phyloP scores from a whole-genome alignment of 53 echinoderm and acorn worm genomes.

The Astropecten irregularis region DNA sequence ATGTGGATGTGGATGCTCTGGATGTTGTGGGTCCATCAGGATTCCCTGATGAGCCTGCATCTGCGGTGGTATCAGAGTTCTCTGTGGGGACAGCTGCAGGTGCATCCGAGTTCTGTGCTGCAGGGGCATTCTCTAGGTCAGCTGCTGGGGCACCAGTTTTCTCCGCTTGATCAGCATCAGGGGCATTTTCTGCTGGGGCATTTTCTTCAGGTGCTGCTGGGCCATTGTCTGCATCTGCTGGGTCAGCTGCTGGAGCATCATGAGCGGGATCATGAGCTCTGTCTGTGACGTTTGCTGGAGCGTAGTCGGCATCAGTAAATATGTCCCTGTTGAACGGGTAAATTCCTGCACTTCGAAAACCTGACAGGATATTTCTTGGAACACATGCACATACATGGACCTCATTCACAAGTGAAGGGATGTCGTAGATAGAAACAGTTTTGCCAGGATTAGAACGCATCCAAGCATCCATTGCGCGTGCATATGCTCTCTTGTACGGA shows the following conservation, averaged over 20 bases:
- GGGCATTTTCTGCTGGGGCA: conserved; percentile 1
- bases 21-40: conserved; percentile 24
- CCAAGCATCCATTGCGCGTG: conserved; percentile 57
- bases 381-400: conserved; percentile 12
- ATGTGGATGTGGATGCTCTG: conserved; percentile 19
- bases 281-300: conserved; percentile 56
- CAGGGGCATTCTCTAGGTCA: background rate
- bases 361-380: conserved; percentile 34
- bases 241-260: conserved; percentile 32
- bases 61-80: conserved; percentile 2
- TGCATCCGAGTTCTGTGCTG: conserved; percentile 10
- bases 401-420: conserved; percentile 50
- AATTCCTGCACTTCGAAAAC: conserved; percentile 43
- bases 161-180: background rate
- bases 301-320: conserved; percentile 50
- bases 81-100: conserved; percentile 16
- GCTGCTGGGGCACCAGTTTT: conserved; percentile 3
- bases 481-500: conserved; percentile 55
- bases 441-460: conserved; percentile 65
- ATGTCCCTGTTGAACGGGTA: conserved; percentile 46
- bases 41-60: conserved; percentile 32
- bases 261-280: conserved; percentile 1
- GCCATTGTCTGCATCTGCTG: conserved; percentile 10
- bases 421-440: conserved; percentile 64
- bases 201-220: conserved; percentile 3